Base-by-base conservation (phyloP, 1,140 invertebrate species). In the Cyclargus thomasi region DNA sequence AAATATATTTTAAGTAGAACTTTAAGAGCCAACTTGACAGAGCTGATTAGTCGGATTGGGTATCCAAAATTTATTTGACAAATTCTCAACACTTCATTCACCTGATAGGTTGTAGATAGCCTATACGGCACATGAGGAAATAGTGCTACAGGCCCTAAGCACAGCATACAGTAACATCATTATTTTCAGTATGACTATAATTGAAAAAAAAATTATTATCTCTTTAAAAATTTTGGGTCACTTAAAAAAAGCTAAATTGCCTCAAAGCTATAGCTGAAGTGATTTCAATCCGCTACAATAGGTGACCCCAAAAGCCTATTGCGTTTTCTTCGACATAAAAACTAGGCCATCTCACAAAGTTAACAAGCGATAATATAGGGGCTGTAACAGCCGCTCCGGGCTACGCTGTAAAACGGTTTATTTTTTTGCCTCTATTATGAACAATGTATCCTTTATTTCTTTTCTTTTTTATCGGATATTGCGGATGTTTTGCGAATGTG, bases 351-450 rank as follows among this genome's bases (percentile, higher is more conserved):
- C 65, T 66, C 65, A 20, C 35, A 55, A 55, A 66, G 65, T 57
- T 66, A 66, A 29, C 53, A 36, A 36, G 53, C 53, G 65, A 66
- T 66, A 66, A 66, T 66, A 66, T 55, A 66, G 53, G 53, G 10
- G 65, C 17, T 57, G 65, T 36, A 47, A 47, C 39, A 59, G 53
- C 65, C 64, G 10, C 20, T 59, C 53, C 47, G 65, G 55, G 39
- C 68, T 39, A 47, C 63, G 65, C 70, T 71, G 70, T 75, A 77
- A 80, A 79, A 77, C 70, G 74, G 76, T 78, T 79, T 80, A 78
- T 84, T 82, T 84, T 82, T 82, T 82, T 20, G 74, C 79, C 71
- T 71, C 74, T 77, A 74, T 70, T 29, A 65, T 76, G 68, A 75
- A 72, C 78, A 74, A 73, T 81, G 79, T 82, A 75, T 79, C 79